These are phyloP conservation scores for Seriola rivoliana DNA, from an alignment of 2,113 vertebrate genomes.

Conservation along the genomic window DNA sequence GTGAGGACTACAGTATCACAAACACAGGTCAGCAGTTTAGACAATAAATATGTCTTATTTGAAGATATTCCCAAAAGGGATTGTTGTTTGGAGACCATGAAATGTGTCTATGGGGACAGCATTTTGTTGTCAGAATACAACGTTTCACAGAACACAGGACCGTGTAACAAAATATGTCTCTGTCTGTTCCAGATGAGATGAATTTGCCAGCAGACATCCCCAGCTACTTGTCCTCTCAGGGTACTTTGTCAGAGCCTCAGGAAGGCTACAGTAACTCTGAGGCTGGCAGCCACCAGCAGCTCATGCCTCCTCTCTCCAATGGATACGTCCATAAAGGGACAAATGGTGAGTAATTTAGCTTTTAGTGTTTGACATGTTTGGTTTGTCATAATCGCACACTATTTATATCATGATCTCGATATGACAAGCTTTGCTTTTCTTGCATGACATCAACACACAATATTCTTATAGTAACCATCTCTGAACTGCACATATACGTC, in stretches of 20 bases:
- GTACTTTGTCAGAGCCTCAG: conserved; percentile 95
- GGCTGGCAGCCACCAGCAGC: conserved; percentile 97
- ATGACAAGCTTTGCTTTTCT: too few relatives aligned
- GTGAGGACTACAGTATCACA: conserved; percentile 96
- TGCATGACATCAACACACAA: too few relatives aligned
- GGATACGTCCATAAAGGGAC: conserved; percentile 90
- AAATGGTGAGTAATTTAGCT: conserved; percentile 83
- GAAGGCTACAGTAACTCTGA: conserved; percentile 97
- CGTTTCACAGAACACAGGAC: neutral
- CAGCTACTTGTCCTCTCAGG: conserved; percentile 97
- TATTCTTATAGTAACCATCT: too few relatives aligned
- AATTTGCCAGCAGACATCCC: conserved; percentile 96
- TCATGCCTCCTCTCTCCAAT: conserved; percentile 91
- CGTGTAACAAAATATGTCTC: conserved; percentile 4
- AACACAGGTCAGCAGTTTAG: conserved; percentile 91
- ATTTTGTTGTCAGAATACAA: neutral
- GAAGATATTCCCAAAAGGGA: neutral
- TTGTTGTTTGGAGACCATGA: neutral
- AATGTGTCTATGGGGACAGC: neutral
- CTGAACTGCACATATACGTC: too few relatives aligned
- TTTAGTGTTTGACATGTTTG: neutral
- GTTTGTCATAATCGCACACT: neutral
- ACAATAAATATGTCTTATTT: neutral
- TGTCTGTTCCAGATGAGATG: conserved; percentile 91
- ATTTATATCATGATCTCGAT: neutral